phyloP scores from a whole-genome alignment of 2,888 invertebrate genomes.

The Amphipyra tragopoginis region DNA sequence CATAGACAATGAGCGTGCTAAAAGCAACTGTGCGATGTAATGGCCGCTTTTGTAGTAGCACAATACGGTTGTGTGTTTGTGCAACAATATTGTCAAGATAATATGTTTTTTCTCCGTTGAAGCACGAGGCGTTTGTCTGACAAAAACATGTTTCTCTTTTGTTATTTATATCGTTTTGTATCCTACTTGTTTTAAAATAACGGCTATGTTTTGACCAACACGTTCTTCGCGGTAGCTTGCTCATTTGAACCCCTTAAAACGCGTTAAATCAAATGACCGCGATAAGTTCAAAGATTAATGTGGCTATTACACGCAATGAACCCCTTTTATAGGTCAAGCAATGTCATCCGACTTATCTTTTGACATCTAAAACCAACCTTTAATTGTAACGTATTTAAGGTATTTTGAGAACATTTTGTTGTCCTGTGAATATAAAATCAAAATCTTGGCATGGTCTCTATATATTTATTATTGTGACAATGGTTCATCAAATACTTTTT shows the following conservation, averaged over 20 bases:
- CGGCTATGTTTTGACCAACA: neutral
- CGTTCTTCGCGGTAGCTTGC: neutral
- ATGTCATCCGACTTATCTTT: constrained; percentile 18
- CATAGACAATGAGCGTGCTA: constrained; percentile 58
- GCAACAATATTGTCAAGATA: constrained; percentile 53
- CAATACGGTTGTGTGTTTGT: constrained; percentile 51
- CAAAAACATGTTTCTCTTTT: constrained; percentile 28
- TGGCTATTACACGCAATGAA: constrained; percentile 22
- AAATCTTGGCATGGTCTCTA: too few species aligned
- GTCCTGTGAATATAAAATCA: too few species aligned
- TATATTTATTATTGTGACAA: too few species aligned
- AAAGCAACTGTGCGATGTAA: constrained; percentile 50
- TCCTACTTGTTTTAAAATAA: neutral
- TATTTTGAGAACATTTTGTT: neutral
- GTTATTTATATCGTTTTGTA: constrained; percentile 6
- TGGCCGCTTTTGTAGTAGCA: constrained; percentile 49
- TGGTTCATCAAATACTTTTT: too few species aligned
- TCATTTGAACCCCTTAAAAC: neutral
- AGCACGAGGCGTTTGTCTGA: constrained; percentile 4
- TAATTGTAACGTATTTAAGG: neutral
- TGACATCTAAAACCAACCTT: neutral
- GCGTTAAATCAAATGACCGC: neutral
- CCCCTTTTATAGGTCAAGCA: constrained; percentile 28
- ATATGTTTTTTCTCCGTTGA: constrained; percentile 24
- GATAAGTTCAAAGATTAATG: constrained; percentile 34